phyloP scores from a whole-genome alignment of 2,888 invertebrate genomes.

The Pyralis farinalis region DNA sequence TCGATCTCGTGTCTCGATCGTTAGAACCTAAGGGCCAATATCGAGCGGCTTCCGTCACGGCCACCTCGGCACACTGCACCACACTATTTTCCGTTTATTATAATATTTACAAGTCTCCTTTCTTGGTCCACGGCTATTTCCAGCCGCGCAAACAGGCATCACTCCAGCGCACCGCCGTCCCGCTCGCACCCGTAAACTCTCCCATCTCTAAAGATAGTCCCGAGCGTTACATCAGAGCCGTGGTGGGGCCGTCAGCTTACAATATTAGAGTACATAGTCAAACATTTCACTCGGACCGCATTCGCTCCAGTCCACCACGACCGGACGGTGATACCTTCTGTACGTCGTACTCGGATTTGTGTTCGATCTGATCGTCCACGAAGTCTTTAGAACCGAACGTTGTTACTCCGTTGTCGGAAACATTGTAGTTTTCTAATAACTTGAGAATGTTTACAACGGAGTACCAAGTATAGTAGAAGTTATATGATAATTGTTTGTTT shows the following conservation, averaged over 20 bases:
- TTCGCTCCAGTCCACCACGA: constrained; percentile 63
- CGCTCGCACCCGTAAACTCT: constrained; percentile 46
- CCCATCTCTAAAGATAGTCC: constrained; percentile 69
- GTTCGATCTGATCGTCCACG: constrained; percentile 22
- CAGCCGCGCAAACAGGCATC: constrained; percentile 60
- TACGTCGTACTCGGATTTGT: constrained; percentile 43
- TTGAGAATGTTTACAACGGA: not conserved
- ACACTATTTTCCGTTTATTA: constrained; percentile 76
- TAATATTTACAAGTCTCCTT: constrained; percentile 82
- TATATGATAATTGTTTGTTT: constrained; percentile 12
- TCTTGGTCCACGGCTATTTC: constrained; percentile 83
- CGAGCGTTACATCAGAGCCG: constrained; percentile 73
- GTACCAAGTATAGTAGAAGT: not conserved
- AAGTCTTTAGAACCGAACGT: constrained; percentile 7
- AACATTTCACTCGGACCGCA: constrained; percentile 74
- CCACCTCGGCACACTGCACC: constrained; percentile 80
- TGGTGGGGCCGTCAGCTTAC: constrained; percentile 74
- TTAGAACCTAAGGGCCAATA: constrained; percentile 40
- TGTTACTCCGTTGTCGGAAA: not conserved
- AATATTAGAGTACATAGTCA: constrained; percentile 79
- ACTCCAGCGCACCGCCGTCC: constrained; percentile 59
- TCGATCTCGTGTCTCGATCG: constrained; percentile 30
- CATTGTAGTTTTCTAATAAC: not conserved
- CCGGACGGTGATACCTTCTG: constrained; percentile 56
- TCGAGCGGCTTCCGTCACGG: constrained; percentile 50